These are phyloP conservation scores for Phrynosoma platyrhinos DNA, from an alignment of 2,113 vertebrate species.

Conservation along the genomic window DNA sequence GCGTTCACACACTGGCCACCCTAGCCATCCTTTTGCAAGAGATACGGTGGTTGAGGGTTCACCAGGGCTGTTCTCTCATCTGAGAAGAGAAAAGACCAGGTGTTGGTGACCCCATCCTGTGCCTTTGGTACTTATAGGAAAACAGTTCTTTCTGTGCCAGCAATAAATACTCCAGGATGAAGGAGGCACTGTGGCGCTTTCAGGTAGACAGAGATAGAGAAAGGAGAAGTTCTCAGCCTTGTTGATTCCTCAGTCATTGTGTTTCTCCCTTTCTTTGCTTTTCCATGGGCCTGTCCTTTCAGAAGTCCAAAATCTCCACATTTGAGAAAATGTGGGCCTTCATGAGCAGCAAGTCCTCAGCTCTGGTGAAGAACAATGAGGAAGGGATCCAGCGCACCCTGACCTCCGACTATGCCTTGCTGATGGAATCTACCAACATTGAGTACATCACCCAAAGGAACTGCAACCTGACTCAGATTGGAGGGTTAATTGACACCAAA, in stretches of 20 bases:
- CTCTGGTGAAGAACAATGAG: slow-evolving; percentile 94
- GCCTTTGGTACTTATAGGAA: no score
- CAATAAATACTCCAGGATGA: neutral
- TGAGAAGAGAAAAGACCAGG: no score
- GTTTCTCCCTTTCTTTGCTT: neutral
- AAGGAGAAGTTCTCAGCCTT: neutral
- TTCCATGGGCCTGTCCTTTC: slow-evolving; percentile 21
- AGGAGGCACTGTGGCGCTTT: slow-evolving; percentile 36
- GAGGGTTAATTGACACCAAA: slow-evolving; percentile 95
- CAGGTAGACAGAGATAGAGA: slow-evolving; percentile 55
- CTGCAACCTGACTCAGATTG: slow-evolving; percentile 98
- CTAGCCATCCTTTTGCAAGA: no score
- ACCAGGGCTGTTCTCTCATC: no score
- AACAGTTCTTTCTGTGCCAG: neutral
- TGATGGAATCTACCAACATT: slow-evolving; percentile 97
- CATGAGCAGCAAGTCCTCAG: slow-evolving; percentile 96
- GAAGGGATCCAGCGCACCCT: slow-evolving; percentile 95
- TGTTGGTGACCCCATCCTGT: no score
- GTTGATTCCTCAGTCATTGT: neutral
- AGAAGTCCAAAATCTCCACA: slow-evolving; percentile 98
- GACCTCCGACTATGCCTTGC: slow-evolving; percentile 93
- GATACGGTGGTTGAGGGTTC: no score
- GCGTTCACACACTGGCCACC: no score
- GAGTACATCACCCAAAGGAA: slow-evolving; percentile 95
- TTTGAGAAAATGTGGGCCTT: slow-evolving; percentile 99